A percentile compares a stretch with the other conserved stretches of the same genome.
These are phyloP conservation scores for Psittacara wagleri DNA, from an alignment of 2,113 vertebrate species.

Conservation along the genomic window DNA sequence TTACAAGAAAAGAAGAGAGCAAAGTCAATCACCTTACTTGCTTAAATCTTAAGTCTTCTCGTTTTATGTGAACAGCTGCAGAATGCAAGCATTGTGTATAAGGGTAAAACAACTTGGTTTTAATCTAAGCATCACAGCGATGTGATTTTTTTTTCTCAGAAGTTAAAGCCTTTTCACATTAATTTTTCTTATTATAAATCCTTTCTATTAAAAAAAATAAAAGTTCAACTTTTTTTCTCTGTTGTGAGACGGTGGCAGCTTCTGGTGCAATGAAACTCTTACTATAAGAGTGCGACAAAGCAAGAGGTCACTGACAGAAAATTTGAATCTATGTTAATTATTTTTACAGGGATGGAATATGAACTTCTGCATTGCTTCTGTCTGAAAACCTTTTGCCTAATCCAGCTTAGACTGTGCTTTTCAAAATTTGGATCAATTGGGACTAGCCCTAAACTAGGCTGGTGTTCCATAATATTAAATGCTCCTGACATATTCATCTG, in stretches of 20 bases:
- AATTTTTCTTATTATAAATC: background rate
- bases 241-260: background rate
- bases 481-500: background rate
- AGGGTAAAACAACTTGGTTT: constrained; percentile 21
- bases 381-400: background rate
- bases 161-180: background rate
- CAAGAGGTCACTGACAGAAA: background rate
- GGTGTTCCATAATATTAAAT: background rate
- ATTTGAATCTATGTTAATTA: background rate
- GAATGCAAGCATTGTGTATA: background rate
- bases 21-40: constrained; percentile 18
- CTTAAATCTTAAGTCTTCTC: background rate
- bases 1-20: constrained; percentile 18
- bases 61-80: constrained; percentile 51
- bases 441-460: background rate
- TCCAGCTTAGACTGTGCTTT: background rate
- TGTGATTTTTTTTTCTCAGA: background rate
- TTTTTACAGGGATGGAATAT: background rate
- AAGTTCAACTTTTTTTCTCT: background rate
- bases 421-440: background rate
- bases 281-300: background rate
- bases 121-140: constrained; percentile 32
- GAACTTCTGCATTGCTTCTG: background rate
- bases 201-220: background rate
- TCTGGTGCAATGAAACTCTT: background rate